These are phyloP conservation scores for Heliopora coerulea DNA, from an alignment of 92 coral and sea anemone species.

Conservation along the genomic window DNA sequence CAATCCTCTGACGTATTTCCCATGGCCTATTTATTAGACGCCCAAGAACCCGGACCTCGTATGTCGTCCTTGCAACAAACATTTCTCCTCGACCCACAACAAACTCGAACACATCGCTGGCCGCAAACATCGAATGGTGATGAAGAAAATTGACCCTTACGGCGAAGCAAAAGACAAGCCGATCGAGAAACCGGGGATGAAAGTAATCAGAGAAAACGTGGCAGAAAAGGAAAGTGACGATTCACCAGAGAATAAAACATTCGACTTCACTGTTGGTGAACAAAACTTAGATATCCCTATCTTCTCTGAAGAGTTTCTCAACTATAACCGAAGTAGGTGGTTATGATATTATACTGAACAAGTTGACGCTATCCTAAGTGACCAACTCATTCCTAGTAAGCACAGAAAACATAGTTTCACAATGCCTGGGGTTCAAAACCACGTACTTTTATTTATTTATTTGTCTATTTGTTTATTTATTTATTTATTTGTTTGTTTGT, in stretches of 20 bases:
- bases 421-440: no score
- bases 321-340: constrained; percentile 84
- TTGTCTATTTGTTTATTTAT: no score
- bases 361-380: no score
- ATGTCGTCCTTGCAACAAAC: constrained; percentile 85
- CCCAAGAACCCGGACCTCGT: constrained; percentile 53
- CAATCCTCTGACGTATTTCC: no score
- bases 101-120: constrained; percentile 86
- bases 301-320: constrained; percentile 96
- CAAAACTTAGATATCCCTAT: constrained; percentile 73
- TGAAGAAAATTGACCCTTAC: constrained; percentile 56
- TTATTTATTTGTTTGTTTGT: no score
- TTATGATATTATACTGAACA: no score
- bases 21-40: not conserved
- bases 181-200: constrained; percentile 47
- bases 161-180: constrained; percentile 39
- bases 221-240: constrained; percentile 47
- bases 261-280: constrained; percentile 18
- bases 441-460: no score
- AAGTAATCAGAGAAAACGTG: constrained; percentile 37
- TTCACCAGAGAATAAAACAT: constrained; percentile 11
- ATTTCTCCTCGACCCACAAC: constrained; percentile 87
- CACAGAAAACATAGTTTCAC: no score
- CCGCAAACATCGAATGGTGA: constrained; percentile 74
- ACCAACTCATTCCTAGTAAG: no score